Conservation (phyloP, 53 echinoderm and acorn worm species). For the Echinometra lucunter region DNA sequence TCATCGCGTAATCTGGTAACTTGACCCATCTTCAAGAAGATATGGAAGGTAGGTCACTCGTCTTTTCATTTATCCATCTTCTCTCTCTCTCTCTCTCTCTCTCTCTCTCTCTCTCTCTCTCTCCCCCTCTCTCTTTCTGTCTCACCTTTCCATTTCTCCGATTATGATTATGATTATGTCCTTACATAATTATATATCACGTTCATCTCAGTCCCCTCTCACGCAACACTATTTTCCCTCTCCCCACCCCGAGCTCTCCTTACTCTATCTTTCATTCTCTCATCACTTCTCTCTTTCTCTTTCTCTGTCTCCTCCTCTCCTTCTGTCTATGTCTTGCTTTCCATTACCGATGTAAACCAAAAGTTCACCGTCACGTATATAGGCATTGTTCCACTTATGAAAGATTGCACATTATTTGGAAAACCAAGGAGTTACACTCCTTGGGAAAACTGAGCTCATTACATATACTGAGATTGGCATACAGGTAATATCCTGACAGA, state of each 20-base stretch:
- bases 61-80: background rate
- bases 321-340: background rate
- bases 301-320: background rate
- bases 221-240: too few species aligned
- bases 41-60: background rate
- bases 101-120: background rate
- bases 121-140: background rate
- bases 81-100: background rate
- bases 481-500: too few species aligned
- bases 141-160: background rate
- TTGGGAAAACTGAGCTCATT: too few species aligned
- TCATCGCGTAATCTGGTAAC: slow-evolving; percentile 23
- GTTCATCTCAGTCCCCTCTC: too few species aligned
- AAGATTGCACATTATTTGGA: too few species aligned
- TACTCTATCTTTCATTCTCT: too few species aligned
- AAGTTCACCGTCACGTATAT: too few species aligned
- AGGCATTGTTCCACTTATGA: too few species aligned
- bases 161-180: background rate
- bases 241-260: background rate
- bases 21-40: slow-evolving; percentile 2
- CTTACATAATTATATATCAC: background rate
- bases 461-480: too few species aligned
- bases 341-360: too few species aligned
- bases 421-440: too few species aligned
- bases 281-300: too few species aligned